A percentile compares a stretch with the other conserved stretches of the same genome.
These are phyloP conservation scores for Dromas ardeola DNA, from an alignment of 2,113 vertebrate species.

Conservation along the genomic window DNA sequence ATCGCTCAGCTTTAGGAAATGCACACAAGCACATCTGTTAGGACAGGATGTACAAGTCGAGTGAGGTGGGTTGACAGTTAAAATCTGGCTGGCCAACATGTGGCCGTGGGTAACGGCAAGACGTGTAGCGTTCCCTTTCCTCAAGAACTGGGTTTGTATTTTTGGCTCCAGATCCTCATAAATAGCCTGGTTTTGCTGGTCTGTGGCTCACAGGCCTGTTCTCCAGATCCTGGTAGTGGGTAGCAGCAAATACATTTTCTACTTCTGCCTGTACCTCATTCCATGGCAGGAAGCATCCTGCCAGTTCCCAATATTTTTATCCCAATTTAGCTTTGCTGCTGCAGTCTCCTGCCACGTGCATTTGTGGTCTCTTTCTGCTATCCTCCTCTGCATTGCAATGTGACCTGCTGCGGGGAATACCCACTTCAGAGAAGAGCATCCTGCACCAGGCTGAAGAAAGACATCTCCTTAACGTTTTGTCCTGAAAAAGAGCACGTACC, in stretches of 20 bases:
- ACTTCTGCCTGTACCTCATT: neutral
- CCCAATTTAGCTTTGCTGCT: neutral
- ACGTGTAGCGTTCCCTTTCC: neutral
- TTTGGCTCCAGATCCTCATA: neutral
- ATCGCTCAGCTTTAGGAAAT: neutral
- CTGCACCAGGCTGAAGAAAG: neutral
- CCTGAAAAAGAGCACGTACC: neutral
- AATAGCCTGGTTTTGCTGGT: neutral
- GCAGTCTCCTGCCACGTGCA: neutral
- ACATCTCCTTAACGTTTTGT: fast-evolving
- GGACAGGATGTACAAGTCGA: neutral
- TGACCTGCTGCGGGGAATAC: fast-evolving
- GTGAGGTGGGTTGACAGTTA: neutral
- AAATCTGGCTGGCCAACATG: neutral
- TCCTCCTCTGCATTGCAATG: fast-evolving
- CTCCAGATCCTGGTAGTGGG: neutral
- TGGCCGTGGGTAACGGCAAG: neutral
- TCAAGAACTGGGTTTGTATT: neutral
- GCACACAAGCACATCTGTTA: neutral
- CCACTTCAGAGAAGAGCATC: neutral
- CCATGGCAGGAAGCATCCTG: neutral
- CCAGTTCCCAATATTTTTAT: neutral
- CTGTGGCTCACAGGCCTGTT: neutral
- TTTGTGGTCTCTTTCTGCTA: neutral
- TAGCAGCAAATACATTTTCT: neutral